Evolutionary conservation across 2,113 vertebrate genomes (phyloP).

Genomic region (Pogona vitticeps): DNA sequence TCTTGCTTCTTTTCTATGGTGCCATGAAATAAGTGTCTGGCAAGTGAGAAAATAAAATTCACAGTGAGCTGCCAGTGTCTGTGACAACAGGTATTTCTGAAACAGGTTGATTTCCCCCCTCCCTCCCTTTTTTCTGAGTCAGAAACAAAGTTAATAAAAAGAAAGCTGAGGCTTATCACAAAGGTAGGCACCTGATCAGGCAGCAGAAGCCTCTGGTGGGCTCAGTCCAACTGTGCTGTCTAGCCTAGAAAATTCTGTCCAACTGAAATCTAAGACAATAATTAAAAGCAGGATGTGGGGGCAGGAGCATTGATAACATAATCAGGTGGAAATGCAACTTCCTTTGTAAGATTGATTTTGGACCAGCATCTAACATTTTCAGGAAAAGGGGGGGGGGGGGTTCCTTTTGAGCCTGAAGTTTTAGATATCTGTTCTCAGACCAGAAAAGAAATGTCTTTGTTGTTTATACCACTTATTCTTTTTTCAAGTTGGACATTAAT

Average conservation of each 20-base stretch:
- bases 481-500: neutral
- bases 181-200: constrained; percentile 23
- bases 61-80: constrained; percentile 31
- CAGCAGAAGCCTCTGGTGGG: neutral
- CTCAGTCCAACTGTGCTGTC: constrained; percentile 21
- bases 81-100: constrained; percentile 25
- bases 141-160: constrained; percentile 16
- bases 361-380: constrained; percentile 23
- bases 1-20: constrained; percentile 47
- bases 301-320: neutral
- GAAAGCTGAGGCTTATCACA: constrained; percentile 36
- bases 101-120: neutral
- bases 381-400: neutral
- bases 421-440: neutral
- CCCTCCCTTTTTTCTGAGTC: constrained; percentile 40
- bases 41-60: constrained; percentile 55
- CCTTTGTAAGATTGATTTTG: constrained; percentile 38
- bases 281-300: constrained; percentile 17
- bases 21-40: constrained; percentile 50
- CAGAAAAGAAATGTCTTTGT: constrained; percentile 3
- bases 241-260: neutral
- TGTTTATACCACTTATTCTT: neutral
- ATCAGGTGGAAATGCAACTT: constrained; percentile 11
- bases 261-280: constrained; percentile 29
- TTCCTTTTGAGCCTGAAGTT: constrained; percentile 16